Percentiles rank a stretch among this genome's conserved stretches.
These are phyloP conservation scores for Rhagoletis pomonella DNA, from an alignment of 1,140 invertebrate species.

Conservation along the genomic window DNA sequence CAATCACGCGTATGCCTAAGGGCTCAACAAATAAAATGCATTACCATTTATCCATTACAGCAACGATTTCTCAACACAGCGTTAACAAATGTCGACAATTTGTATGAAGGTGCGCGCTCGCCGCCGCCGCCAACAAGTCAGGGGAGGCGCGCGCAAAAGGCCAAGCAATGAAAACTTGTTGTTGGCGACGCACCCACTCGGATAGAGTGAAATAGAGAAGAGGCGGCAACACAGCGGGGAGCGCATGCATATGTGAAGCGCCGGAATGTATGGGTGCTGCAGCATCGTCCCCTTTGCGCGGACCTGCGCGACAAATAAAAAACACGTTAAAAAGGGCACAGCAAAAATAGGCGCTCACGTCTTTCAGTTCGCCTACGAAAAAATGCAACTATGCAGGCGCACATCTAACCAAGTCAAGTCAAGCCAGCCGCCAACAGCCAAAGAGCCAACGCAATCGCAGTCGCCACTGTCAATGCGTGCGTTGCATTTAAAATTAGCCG, in stretches of 20 bases:
- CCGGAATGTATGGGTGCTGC: conserved; percentile 28
- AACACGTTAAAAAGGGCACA: not conserved
- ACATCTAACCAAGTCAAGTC: not conserved
- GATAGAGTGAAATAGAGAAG: too few species aligned
- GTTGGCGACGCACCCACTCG: too few species aligned
- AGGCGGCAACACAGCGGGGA: not conserved
- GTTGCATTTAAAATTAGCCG: conserved; percentile 53
- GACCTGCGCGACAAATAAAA: not conserved
- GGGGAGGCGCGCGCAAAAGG: conserved; percentile 11
- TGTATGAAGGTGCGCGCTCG: not conserved
- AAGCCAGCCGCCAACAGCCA: not conserved
- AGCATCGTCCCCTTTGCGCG: not conserved
- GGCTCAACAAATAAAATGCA: conserved; percentile 23
- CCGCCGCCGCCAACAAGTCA: not conserved
- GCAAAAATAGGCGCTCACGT: not conserved
- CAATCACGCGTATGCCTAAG: conserved; percentile 8
- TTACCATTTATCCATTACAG: conserved; percentile 25
- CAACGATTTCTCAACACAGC: conserved; percentile 12
- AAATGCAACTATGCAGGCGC: not conserved
- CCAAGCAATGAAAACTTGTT: too few species aligned
- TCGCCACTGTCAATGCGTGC: conserved; percentile 50
- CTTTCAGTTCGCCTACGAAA: not conserved
- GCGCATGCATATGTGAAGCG: not conserved
- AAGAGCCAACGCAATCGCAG: conserved; percentile 1
- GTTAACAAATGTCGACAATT: conserved; percentile 46